Evolutionary conservation across 2,113 vertebrate species (phyloP), one percentile per base, ranked within the genome.

Genomic region (Trachemys scripta): DNA sequence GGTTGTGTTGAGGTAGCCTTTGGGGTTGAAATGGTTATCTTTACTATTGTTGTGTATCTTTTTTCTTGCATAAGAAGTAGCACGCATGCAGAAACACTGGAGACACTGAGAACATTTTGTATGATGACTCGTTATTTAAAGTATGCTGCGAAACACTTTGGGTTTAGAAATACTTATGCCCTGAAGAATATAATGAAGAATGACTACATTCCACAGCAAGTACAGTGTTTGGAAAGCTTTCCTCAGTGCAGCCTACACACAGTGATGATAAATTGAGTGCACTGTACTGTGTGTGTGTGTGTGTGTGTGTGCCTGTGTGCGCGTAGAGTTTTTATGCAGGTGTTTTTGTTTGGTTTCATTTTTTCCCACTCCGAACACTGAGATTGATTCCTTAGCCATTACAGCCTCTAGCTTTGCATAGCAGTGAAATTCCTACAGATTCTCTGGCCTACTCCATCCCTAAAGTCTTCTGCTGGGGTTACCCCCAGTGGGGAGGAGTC

Each of bases 171-270:
- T 89, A 85, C 96, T 90, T 96, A 96, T 94, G 96, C 98, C 98
- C 98, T 94, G 93, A 98, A 98, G 98, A 97, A 98, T 98, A 96
- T 97, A 85, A 89, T 97, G 97, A 98, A 95, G 92, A 97, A 97
- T 97, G 96, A 90, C 90, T 79, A 88, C 97, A 98, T 98, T 98
- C 98, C 98, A 98, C 96, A 96, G 95, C 92, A 96, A 96, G 96
- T 97, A 98, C 97, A 97, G 92, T 93, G 90, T 96, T 97, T 97
- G 95, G 96, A 97, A 97, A 93, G 91, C 92, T 94, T 95, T 94
- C 89, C 84, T 96, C 79, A 53, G 87, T 95, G 65, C 92, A 96
- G 83, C 82, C 91, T 95, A 50, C 85, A 96, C 93, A 87, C 85
- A 95, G 50, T 3, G 13, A 95, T 96, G 96, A 98, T 90, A 97